Evolutionary conservation across 1,140 invertebrate genomes (phyloP).

Genomic region (Tachypleus tridentatus): DNA sequence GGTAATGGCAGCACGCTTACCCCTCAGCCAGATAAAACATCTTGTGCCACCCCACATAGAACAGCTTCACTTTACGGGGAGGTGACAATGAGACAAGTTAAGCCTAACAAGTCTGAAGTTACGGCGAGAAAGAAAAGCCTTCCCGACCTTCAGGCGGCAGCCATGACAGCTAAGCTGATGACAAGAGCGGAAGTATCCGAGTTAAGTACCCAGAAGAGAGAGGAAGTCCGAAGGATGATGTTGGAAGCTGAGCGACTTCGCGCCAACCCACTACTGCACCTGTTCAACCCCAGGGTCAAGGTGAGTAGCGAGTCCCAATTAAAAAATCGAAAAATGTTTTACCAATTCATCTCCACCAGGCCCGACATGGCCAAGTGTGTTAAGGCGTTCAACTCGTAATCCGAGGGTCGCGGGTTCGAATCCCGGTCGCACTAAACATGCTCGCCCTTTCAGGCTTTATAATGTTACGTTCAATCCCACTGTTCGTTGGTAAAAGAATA

Average conservation of each 20-base stretch:
- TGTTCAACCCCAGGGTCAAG: conserved; percentile 18
- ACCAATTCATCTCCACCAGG: too few species aligned
- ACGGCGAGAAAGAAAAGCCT: conserved; percentile 17
- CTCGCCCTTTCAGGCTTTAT: too few species aligned
- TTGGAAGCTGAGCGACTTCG: conserved; percentile 80
- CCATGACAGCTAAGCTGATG: conserved; percentile 51
- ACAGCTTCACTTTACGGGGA: background rate
- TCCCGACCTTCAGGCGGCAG: conserved; percentile 33
- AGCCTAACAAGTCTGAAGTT: background rate
- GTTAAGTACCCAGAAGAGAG: conserved; percentile 82
- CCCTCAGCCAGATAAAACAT: background rate
- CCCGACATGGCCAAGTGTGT: too few species aligned
- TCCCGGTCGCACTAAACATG: too few species aligned
- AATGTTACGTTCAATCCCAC: too few species aligned
- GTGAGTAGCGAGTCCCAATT: background rate
- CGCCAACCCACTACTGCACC: conserved; percentile 84
- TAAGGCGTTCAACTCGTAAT: too few species aligned
- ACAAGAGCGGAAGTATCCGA: conserved; percentile 92
- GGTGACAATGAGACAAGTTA: background rate
- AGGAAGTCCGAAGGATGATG: conserved; percentile 71
- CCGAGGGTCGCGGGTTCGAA: too few species aligned
- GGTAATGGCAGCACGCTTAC: background rate
- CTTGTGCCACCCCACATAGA: background rate
- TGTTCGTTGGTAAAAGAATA: too few species aligned
- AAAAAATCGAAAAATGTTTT: too few species aligned